Evolutionary conservation across 2,888 invertebrate species (phyloP), one percentile per base, ranked within the genome.

Genomic region (Apodemia duryi): DNA sequence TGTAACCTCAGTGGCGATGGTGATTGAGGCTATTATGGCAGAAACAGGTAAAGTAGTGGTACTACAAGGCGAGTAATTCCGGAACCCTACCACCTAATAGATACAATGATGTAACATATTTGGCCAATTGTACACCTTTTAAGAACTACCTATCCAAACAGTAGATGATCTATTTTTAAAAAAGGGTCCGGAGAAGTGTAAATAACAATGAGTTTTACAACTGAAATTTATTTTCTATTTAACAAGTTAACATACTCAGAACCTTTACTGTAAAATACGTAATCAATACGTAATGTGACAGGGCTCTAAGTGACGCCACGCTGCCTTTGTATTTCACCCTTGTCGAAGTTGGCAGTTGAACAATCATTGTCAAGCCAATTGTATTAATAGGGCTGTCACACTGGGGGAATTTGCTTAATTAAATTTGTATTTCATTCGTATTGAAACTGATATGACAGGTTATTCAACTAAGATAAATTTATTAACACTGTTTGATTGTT

Each of bases 311-410:
- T 75, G 77, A 73, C 73, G 73, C 65, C 67, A 65, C 71, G 67
- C 43, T 65, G 67, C 76, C 73, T 80, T 85, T 85, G 84, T 84
- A 71, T 68, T 69, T 71, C 71, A 82, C 86, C 83, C 86, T 77
- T 82, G 84, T 85, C 78, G 74, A 67, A 65, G 72, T 71, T 74
- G 78, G 76, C 80, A 76, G 75, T 67, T 74, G 73, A 74, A 79
- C 77, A 77, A 77, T 77, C 73, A 79, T 75, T 76, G 77, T 76
- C 72, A 69, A 66, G 57, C 64, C 74, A 70, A 73, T 74, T 75
- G 72, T 74, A 64, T 61, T 28, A 57, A 32, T 68, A 70, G 73
- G 73, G 74, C 61, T 73, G 74, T 67, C 69, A 65, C 63, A 63
- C 63, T 57, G 52, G 52, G 35, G 71, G 70, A 61, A 38, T 57